phyloP scores from a whole-genome alignment of 2,888 invertebrate species.

The Dioctria rufipes region DNA sequence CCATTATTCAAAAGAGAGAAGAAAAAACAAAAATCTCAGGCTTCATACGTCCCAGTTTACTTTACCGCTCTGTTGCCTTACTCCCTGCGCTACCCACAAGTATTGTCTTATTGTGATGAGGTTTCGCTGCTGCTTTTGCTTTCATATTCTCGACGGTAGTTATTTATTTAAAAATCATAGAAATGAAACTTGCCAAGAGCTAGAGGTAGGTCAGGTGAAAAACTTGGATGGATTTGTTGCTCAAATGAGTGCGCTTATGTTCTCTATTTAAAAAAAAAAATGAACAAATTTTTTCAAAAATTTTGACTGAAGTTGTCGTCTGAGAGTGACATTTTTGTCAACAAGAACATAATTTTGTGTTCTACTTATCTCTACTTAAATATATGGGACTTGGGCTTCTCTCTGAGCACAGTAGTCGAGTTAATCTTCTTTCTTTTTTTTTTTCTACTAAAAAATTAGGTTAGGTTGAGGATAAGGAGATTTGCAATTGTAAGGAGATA shows the following conservation, averaged over 20 bases:
- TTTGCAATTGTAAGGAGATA: too few relatives aligned
- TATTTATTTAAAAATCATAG: slow-evolving; percentile 33
- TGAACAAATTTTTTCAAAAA: too few relatives aligned
- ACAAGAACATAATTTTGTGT: too few relatives aligned
- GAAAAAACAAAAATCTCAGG: slow-evolving; percentile 2
- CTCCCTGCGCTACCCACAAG: neutral
- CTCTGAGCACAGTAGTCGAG: too few relatives aligned
- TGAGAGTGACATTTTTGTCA: too few relatives aligned
- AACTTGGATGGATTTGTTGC: slow-evolving; percentile 22
- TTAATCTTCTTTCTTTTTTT: too few relatives aligned
- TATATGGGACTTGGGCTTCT: too few relatives aligned
- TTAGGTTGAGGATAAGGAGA: too few relatives aligned
- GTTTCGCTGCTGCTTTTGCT: slow-evolving; percentile 12
- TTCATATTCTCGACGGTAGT: slow-evolving; percentile 18
- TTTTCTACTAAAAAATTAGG: too few relatives aligned
- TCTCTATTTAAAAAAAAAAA: neutral
- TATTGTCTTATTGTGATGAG: slow-evolving; percentile 34
- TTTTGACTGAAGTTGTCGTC: too few relatives aligned
- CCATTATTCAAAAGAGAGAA: slow-evolving; percentile 13
- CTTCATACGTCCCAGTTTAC: slow-evolving; percentile 22
- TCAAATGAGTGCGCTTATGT: slow-evolving; percentile 26
- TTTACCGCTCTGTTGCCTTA: neutral
- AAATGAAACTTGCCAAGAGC: slow-evolving; percentile 8
- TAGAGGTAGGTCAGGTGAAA: neutral
- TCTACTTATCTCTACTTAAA: too few relatives aligned